Conservation (phyloP, 1,140 invertebrate species). For the Ostrea edulis region DNA sequence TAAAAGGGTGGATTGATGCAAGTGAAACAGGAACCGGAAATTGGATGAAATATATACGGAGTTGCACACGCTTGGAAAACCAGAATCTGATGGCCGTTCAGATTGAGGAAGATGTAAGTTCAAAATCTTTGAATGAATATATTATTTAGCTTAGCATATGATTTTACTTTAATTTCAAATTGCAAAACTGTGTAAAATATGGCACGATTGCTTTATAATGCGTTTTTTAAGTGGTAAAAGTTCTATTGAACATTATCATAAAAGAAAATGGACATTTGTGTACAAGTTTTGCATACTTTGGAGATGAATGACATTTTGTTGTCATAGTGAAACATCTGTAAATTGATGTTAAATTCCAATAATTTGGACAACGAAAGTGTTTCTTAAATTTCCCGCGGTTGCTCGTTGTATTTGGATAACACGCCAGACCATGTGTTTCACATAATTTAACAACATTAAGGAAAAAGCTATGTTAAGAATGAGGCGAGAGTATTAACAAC, state of each 20-base stretch:
- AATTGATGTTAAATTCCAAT: conserved; percentile 12
- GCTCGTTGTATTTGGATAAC: not conserved
- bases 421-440: conserved; percentile 14
- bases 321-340: conserved; percentile 13
- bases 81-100: conserved; percentile 84
- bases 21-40: conserved; percentile 85
- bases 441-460: conserved; percentile 38
- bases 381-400: conserved; percentile 37
- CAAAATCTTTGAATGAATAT: conserved; percentile 1
- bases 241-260: conserved; percentile 7
- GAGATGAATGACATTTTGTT: conserved; percentile 4
- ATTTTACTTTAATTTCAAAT: not conserved
- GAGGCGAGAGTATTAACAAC: not conserved
- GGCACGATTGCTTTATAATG: conserved; percentile 8
- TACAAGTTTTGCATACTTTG: not conserved
- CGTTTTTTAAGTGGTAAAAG: not conserved
- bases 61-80: conserved; percentile 75
- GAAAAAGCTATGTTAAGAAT: conserved; percentile 29
- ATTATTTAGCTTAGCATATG: not conserved
- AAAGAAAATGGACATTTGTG: conserved; percentile 3
- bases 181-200: conserved; percentile 3
- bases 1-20: conserved; percentile 89
- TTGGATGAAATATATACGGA: conserved; percentile 89
- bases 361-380: not conserved
- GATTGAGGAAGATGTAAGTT: conserved; percentile 80